These are phyloP conservation scores for Alligator sinensis DNA, from an alignment of 2,113 vertebrate genomes.

Conservation along the genomic window DNA sequence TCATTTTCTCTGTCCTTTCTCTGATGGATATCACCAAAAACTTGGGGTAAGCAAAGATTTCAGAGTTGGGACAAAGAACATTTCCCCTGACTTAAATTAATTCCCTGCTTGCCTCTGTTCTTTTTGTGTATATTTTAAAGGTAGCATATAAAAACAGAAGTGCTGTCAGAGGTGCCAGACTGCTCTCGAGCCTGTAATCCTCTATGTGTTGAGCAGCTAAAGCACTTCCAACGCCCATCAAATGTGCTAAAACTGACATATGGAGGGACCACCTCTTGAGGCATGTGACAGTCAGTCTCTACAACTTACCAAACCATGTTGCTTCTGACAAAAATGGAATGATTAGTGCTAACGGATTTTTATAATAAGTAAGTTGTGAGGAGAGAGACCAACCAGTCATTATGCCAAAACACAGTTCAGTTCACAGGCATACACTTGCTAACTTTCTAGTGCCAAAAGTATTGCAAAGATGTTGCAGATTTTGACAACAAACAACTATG, in stretches of 20 bases:
- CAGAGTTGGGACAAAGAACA: neutral
- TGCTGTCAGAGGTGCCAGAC: slow-evolving; percentile 61
- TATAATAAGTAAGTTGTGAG: slow-evolving; percentile 19
- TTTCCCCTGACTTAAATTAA: neutral
- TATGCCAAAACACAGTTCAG: slow-evolving; percentile 32
- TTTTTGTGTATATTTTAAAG: slow-evolving; percentile 32
- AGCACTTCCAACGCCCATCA: neutral
- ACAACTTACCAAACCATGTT: neutral
- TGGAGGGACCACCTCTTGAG: slow-evolving; percentile 7
- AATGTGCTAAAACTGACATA: neutral
- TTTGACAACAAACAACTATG: slow-evolving; percentile 43
- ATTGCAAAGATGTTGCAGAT: slow-evolving; percentile 12
- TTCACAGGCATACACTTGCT: slow-evolving; percentile 53
- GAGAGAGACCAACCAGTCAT: neutral
- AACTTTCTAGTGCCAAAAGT: neutral
- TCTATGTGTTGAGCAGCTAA: slow-evolving; percentile 6
- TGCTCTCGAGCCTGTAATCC: slow-evolving; percentile 34
- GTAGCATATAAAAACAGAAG: neutral
- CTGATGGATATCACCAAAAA: neutral
- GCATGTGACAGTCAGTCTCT: slow-evolving; percentile 18
- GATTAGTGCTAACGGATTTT: slow-evolving; percentile 1
- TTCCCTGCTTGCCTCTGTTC: neutral
- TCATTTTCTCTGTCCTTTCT: neutral
- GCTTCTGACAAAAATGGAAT: slow-evolving; percentile 30
- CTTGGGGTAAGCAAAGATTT: neutral